Percentiles rank a stretch among this genome's conserved stretches.
phyloP scores from a whole-genome alignment of 1,140 invertebrate species.

The Trichonephila clavata region DNA sequence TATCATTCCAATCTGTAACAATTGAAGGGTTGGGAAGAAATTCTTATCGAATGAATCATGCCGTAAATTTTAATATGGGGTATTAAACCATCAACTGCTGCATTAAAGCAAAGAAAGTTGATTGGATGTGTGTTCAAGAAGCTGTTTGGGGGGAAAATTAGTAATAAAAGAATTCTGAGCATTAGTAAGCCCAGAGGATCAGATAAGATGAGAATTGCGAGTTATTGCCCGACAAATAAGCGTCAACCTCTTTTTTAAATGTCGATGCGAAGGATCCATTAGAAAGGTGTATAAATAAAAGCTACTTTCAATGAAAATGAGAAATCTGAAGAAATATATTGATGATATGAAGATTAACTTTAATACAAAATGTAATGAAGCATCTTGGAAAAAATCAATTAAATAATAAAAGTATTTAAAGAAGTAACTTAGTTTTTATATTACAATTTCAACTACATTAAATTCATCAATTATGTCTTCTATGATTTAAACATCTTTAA shows the following conservation, averaged over 20 bases:
- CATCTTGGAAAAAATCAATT: too few relatives aligned
- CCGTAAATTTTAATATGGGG: not conserved
- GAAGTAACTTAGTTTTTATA: too few relatives aligned
- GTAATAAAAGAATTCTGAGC: not conserved
- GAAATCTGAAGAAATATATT: too few relatives aligned
- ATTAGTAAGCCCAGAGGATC: not conserved
- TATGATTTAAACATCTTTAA: too few relatives aligned
- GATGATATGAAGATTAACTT: too few relatives aligned
- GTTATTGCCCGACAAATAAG: not conserved
- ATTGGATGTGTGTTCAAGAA: not conserved
- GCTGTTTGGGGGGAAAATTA: not conserved
- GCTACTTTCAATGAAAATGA: too few relatives aligned
- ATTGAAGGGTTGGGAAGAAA: not conserved
- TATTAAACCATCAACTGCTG: not conserved
- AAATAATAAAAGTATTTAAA: too few relatives aligned
- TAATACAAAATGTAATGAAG: too few relatives aligned
- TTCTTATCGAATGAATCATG: not conserved
- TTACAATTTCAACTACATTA: too few relatives aligned
- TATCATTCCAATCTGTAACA: not conserved
- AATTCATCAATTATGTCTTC: too few relatives aligned
- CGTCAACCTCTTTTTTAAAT: not conserved
- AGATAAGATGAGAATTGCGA: not conserved
- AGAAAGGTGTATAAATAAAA: too few relatives aligned
- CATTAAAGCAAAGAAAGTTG: not conserved
- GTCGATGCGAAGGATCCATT: too few relatives aligned